These are phyloP conservation scores for Sycobia sp. DNA, from an alignment of 1,140 invertebrate species.

Conservation along the genomic window DNA sequence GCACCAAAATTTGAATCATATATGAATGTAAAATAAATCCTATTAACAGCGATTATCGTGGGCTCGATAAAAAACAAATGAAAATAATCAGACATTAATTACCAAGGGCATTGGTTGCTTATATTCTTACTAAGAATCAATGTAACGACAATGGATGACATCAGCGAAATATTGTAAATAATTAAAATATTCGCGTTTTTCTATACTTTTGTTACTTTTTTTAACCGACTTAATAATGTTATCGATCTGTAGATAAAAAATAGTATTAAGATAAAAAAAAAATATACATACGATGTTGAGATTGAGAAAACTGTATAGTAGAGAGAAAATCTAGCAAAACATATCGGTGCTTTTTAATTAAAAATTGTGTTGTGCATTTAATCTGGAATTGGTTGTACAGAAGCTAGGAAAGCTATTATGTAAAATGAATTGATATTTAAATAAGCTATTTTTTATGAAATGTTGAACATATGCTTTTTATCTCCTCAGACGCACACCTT, in stretches of 20 bases:
- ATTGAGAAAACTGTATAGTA: conserved; percentile 24
- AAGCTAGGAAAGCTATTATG: too few relatives aligned
- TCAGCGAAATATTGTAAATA: conserved; percentile 24
- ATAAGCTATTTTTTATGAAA: conserved; percentile 2
- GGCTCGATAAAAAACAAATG: neutral
- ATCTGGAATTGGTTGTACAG: conserved; percentile 17
- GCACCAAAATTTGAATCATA: conserved; percentile 15
- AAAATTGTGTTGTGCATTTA: conserved; percentile 8
- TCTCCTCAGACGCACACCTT: neutral
- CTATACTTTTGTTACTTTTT: conserved; percentile 34
- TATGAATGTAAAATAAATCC: conserved; percentile 12
- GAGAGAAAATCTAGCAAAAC: conserved; percentile 36
- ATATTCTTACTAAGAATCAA: conserved; percentile 2
- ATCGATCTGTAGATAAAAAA: conserved; percentile 27
- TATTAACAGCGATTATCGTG: neutral
- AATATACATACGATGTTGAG: conserved; percentile 35
- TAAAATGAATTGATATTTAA: conserved; percentile 8
- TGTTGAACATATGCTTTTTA: neutral
- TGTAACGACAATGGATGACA: conserved; percentile 7
- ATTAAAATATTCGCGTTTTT: conserved; percentile 17
- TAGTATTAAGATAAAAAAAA: conserved; percentile 20
- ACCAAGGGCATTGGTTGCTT: neutral
- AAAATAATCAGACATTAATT: neutral
- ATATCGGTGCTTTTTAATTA: conserved; percentile 42
- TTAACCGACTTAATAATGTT: conserved; percentile 18